Base-by-base conservation (phyloP, 2,113 vertebrate species). In the Eublepharis macularius region DNA sequence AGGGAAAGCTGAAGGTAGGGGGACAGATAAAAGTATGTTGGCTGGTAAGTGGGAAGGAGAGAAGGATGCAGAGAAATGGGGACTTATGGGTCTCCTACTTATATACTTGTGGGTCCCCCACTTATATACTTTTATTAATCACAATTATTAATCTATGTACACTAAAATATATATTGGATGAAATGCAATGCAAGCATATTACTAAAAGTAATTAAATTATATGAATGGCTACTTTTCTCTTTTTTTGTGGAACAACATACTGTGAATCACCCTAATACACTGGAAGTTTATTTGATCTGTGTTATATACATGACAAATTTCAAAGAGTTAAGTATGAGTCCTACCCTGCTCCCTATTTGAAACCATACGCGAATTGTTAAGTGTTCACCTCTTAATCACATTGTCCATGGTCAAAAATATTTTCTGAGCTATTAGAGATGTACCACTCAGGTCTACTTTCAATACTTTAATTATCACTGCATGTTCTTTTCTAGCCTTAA, bases 181-280 rank as follows among this genome's bases (percentile, higher is more conserved):
- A 92, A 91, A 73, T 54, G 72, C 43, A 70, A 14, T 4, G 6
- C 75, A 73, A 80, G 79, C 82, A 74, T 80, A 82, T 17, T 70
- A 51, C 49, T 76, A 49, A 90, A 87, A 4, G 34, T 69, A 87
- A 86, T 77, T 86, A 82, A 89, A 87, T 84, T 76, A 21, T 24
- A 60, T 21, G 4, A 60, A 60, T 47, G 45, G 45, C 45, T 47
- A 47, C 16, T 24, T 21, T 60, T 19, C 17, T 57, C 54, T 57
- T 6, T 19, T 57, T 57, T 57, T 57, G 54, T 17, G 54, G 54
- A 57, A 57, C 17, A 86, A 65, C n/a, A 32, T 5, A 0, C 43
- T n/a, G 26, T 4, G 34, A 72, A 90, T 91, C 88, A 90, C 78
- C 66, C 39, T 73, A 81, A 81, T 77, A 51, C 13, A 57, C 60